Percentiles rank a stretch among this genome's conserved stretches.
These are phyloP conservation scores for Pluvialis apricaria DNA, from an alignment of 2,113 vertebrate genomes.

Conservation along the genomic window DNA sequence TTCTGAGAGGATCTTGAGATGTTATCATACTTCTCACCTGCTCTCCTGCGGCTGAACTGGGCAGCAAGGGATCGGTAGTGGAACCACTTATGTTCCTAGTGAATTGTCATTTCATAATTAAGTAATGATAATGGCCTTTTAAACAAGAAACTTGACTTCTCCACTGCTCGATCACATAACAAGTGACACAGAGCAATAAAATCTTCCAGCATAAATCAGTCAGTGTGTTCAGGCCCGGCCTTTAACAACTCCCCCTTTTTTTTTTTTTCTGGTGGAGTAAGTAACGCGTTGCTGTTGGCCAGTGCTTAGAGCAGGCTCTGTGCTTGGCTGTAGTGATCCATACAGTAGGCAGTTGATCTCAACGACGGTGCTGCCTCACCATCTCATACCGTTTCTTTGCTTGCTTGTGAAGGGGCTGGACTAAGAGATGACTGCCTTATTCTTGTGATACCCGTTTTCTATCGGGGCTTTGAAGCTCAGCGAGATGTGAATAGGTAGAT, in stretches of 20 bases:
- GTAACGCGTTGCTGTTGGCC: neutral
- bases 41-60: neutral
- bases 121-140: neutral
- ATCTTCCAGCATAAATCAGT: neutral
- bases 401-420: neutral
- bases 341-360: neutral
- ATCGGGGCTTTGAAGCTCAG: neutral
- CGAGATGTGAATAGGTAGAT: neutral
- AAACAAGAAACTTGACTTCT: neutral
- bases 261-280: neutral
- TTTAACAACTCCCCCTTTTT: neutral
- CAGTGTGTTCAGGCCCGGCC: neutral
- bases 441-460: neutral
- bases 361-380: fast-evolving
- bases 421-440: neutral
- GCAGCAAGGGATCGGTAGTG: neutral
- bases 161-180: fast-evolving
- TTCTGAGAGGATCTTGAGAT: neutral
- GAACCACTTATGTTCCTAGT: neutral
- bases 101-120: neutral
- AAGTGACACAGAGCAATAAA: neutral
- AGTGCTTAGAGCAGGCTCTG: neutral
- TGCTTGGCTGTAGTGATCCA: neutral
- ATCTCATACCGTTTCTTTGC: fast-evolving
- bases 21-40: fast-evolving